These are phyloP conservation scores for Tricholaema leucomelas DNA, from an alignment of 2,113 vertebrate genomes.

Conservation along the genomic window DNA sequence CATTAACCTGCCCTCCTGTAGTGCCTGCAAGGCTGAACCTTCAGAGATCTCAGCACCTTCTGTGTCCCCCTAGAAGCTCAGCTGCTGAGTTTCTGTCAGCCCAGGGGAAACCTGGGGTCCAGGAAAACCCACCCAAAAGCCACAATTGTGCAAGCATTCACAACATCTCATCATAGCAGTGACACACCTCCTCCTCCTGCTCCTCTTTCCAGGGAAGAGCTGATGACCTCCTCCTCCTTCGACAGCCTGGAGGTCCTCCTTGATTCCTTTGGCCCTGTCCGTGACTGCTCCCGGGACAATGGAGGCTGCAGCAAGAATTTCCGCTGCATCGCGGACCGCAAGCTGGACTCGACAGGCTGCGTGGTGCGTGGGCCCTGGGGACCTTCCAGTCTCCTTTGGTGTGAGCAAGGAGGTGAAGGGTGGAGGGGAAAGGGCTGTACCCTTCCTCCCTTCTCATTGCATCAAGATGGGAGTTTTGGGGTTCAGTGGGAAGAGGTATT, in stretches of 20 bases:
- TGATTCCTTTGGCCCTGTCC: conserved; percentile 94
- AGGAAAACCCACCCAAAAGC: not conserved
- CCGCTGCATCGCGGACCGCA: conserved; percentile 94
- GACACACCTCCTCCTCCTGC: not conserved
- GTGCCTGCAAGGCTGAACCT: not conserved
- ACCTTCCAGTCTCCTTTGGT: not conserved
- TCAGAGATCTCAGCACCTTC: not conserved
- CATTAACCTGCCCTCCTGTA: not conserved
- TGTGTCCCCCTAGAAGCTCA: not conserved
- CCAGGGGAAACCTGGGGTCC: not conserved
- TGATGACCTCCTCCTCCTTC: conserved; percentile 98
- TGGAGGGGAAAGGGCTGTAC: not conserved
- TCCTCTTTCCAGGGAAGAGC: conserved; percentile 84
- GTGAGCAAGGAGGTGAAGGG: not conserved
- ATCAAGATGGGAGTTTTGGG: not conserved
- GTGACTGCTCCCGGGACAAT: conserved; percentile 94
- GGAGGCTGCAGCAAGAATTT: conserved; percentile 98
- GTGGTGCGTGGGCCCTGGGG: conserved; percentile 80
- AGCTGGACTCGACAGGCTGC: conserved; percentile 94
- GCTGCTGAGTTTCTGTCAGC: not conserved
- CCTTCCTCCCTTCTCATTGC: not conserved
- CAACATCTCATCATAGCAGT: accelerated
- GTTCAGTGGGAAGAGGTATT: not conserved
- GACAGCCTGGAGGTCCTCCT: conserved; percentile 96
- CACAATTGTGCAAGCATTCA: accelerated